Evolutionary conservation across 2,113 vertebrate species (phyloP).

Genomic region (Malurus melanocephalus): DNA sequence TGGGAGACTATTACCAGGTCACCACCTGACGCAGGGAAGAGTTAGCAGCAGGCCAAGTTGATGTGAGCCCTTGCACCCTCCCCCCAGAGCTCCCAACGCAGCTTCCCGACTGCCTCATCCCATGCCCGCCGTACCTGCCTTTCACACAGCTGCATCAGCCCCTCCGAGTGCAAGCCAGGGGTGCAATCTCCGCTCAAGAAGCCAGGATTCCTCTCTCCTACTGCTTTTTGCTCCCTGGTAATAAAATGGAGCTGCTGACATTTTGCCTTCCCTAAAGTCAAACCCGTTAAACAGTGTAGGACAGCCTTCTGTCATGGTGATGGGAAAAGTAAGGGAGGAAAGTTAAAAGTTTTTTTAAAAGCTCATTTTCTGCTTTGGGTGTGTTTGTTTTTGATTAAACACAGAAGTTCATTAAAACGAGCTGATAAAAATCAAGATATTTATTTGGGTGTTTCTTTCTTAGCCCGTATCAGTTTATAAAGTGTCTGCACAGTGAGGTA

Average conservation of each 20-base stretch:
- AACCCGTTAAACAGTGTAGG: neutral
- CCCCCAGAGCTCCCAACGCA: fast-evolving
- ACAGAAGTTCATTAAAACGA: neutral
- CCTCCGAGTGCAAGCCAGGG: fast-evolving
- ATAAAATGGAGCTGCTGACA: neutral
- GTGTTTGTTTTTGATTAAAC: slow-evolving; percentile 16
- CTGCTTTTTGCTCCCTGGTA: neutral
- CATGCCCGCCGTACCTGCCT: fast-evolving
- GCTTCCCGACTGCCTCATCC: fast-evolving
- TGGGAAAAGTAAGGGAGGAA: neutral
- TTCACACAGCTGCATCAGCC: fast-evolving
- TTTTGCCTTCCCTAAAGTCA: neutral
- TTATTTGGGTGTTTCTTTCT: neutral
- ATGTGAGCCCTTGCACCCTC: no score
- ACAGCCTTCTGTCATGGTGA: neutral
- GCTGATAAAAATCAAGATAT: neutral
- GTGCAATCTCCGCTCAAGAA: neutral
- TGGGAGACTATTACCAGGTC: no score
- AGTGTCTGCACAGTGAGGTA: neutral
- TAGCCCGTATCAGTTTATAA: neutral
- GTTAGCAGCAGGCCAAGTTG: no score
- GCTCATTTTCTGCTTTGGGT: neutral
- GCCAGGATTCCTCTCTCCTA: neutral
- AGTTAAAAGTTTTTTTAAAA: neutral
- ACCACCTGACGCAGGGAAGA: neutral